These are phyloP conservation scores for Tribolium freemani DNA, from an alignment of 2,888 invertebrate genomes.

Conservation along the genomic window DNA sequence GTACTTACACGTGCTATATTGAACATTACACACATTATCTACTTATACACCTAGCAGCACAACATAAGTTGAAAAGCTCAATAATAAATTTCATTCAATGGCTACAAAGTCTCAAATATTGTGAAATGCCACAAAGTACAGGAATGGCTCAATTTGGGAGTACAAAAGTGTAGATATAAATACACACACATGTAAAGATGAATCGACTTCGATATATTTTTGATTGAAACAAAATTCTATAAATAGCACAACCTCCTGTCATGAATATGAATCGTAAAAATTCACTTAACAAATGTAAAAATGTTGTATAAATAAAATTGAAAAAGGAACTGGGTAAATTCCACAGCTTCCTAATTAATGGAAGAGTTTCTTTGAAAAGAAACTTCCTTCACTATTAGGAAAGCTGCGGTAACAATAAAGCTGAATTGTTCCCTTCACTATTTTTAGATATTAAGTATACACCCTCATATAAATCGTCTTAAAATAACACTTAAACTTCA, in stretches of 20 bases:
- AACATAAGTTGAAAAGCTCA: conserved; percentile 29
- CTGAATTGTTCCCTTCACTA: background rate
- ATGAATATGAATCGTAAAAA: background rate
- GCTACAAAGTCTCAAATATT: conserved; percentile 13
- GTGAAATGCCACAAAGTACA: conserved; percentile 25
- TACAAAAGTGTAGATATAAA: conserved; percentile 32
- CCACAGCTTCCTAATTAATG: no score
- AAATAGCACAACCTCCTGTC: conserved; percentile 33
- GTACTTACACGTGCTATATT: conserved; percentile 33
- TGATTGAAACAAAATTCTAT: background rate
- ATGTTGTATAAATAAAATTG: background rate
- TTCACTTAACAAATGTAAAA: background rate
- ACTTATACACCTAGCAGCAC: conserved; percentile 26
- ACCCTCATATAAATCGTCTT: background rate
- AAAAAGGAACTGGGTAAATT: background rate
- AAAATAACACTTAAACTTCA: conserved; percentile 1
- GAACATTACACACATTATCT: conserved; percentile 27
- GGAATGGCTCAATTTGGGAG: conserved; percentile 29
- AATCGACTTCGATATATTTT: conserved; percentile 2
- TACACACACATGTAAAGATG: conserved; percentile 22
- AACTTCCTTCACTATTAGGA: no score
- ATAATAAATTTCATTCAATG: conserved; percentile 25
- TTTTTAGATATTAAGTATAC: conserved; percentile 2
- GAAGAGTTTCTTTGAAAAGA: no score
- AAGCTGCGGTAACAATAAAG: background rate